Base-by-base conservation (phyloP, 2,113 vertebrate genomes). In the Oryzias woworae region DNA sequence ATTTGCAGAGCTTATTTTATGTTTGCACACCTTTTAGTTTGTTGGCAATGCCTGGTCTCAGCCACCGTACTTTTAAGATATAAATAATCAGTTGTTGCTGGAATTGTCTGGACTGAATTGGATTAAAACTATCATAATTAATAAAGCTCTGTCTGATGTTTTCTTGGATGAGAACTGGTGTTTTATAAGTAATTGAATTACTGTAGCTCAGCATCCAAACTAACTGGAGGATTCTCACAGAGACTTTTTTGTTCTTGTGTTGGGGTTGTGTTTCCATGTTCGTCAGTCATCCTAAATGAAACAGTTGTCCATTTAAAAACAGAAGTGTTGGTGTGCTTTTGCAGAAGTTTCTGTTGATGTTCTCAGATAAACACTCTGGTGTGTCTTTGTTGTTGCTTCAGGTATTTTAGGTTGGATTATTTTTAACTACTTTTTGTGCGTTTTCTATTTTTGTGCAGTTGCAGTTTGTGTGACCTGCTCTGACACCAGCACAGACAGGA, bases 391-490 rank as follows among this genome's bases (percentile, higher is more conserved):
- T 66, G 45, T 55, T 52, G 42, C 4, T 18, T n/a, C 2, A 48
- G 20, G n/a, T 48, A 17, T 47, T 48, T 18, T 20, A 18, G n/a
- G 20, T 48, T 50, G 18, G 57, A 54, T 68, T 78, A 69, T 77
- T 84, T 80, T 60, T 60, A 58, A 31, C 47, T 15, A 2, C 63
- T 69, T 62, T 69, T 31, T 63, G 49, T 3, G 7, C 1, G 46
- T 20, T 15, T 53, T 23, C 78, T 78, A 78, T 81, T 77, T 84
- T 69, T 69, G 68, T 71, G 77, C 26, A 16, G 17, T 49, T 31
- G 28, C 46, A 50, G 20, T 63, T 56, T 49, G 61, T 53, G 14
- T 14, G 36, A 13, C 43, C 51, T 3, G 16, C 47, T 44, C 36
- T 4, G 18, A 49, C 18, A 16, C 49, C 14, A 0, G 22, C 49